Base-by-base conservation (phyloP, 2,797 vertebrate genomes). In the Liparis tanakae region DNA sequence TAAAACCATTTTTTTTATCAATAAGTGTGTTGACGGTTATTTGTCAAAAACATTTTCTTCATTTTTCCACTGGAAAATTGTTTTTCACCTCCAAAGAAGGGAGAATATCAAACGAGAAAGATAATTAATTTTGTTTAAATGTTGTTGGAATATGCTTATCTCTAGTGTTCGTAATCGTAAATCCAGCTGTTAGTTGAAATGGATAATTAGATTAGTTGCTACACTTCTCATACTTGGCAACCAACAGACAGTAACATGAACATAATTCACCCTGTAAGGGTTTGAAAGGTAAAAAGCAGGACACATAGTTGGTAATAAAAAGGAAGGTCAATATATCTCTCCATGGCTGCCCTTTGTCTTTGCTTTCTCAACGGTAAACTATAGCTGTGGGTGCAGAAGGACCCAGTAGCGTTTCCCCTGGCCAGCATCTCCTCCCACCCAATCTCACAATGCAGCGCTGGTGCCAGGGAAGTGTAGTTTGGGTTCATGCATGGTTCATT, bases 401-500 rank as follows among this genome's bases (percentile, higher is more conserved):
- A 51, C 69, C 61, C 60, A 53, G 39, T 82, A 41, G 44, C 72
- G 76, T 70, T 76, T 80, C 77, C 82, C 62, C 54, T 67, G 54
- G 82, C 72, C 67, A 33, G 54, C 72, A 69, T 80, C 78, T 83
- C 51, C 75, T 80, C 77, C 67, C 73, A 72, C 54, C 17, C 9
- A 33, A 44, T 88, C 81, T 74, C 78, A 83, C 81, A 76, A 70
- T 82, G 56, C 57, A 68, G 57, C 62, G 12, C 61, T 64, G 62
- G 79, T 88, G 82, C 85, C 81, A 83, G 85, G 88, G 78, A 90
- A 88, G 86, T 84, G 74, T 51, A 84, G 82, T 81, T 72, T 68
- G 66, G 65, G 67, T 80, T 87, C 70, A 70, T 4, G 59, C 59
- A 70, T 46, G 43, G 66, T 62, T 80, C 84, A 85, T 92, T 90